Evolutionary conservation across 2,888 invertebrate genomes (phyloP).

Genomic region (Aromia moschata): DNA sequence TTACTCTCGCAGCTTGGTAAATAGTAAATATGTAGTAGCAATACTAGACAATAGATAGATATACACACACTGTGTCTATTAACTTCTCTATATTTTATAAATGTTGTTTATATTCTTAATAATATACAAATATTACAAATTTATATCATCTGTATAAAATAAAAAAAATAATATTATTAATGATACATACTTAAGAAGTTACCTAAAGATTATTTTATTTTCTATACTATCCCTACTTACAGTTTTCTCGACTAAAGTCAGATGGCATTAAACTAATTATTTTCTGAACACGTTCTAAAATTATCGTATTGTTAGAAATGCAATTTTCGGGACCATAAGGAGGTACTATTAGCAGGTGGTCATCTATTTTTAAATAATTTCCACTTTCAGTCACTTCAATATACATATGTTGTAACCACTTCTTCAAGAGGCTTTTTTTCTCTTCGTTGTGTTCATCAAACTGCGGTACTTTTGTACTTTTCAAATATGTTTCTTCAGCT

Average conservation of each 20-base stretch:
- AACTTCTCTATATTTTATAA: conserved; percentile 25
- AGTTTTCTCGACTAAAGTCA: conserved; percentile 38
- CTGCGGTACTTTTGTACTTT: conserved; percentile 12
- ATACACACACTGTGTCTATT: conserved; percentile 14
- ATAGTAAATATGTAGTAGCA: conserved; percentile 17
- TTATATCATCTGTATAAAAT: conserved; percentile 14
- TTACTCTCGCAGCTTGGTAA: conserved; percentile 61
- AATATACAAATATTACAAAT: conserved; percentile 3
- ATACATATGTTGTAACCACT: conserved; percentile 57
- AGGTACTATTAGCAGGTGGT: conserved; percentile 57
- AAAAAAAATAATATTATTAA: conserved; percentile 4
- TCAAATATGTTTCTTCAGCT: conserved; percentile 40
- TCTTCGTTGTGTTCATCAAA: conserved; percentile 25
- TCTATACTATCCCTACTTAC: conserved; percentile 9
- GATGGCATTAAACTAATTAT: conserved; percentile 57
- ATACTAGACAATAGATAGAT: conserved; percentile 8
- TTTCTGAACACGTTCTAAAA: conserved; percentile 58
- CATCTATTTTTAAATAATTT: conserved; percentile 55
- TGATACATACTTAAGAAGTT: background rate
- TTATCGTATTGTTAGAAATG: conserved; percentile 58
- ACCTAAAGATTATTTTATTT: conserved; percentile 2
- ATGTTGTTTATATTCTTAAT: conserved; percentile 10
- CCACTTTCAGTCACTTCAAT: conserved; percentile 57
- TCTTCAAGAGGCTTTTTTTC: conserved; percentile 49
- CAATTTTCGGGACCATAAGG: conserved; percentile 60